Conservation (phyloP, 2,888 invertebrate genomes). For the Lasioglossum lativentre region DNA sequence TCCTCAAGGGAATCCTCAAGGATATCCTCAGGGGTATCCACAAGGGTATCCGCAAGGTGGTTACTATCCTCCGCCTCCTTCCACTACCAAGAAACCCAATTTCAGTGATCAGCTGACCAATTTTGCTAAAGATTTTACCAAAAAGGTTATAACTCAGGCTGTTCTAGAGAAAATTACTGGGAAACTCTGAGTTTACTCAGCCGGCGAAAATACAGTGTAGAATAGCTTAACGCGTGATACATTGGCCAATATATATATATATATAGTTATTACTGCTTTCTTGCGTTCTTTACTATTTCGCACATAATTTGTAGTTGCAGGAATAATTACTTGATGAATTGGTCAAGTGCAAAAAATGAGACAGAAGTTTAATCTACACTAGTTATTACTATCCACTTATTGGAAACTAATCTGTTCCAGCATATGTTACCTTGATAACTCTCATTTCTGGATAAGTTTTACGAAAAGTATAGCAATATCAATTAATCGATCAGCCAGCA, state of each 20-base stretch:
- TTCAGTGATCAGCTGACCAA: conserved; percentile 75
- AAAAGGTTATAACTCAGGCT: conserved; percentile 75
- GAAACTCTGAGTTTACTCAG: conserved; percentile 43
- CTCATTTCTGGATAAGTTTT: neutral
- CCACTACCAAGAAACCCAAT: conserved; percentile 75
- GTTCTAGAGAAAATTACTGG: conserved; percentile 78
- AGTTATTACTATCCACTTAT: neutral
- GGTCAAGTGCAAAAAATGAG: neutral
- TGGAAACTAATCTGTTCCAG: neutral
- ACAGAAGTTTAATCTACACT: neutral
- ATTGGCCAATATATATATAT: neutral
- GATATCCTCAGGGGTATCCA: conserved; percentile 61
- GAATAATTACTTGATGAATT: neutral
- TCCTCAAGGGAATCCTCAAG: conserved; percentile 51
- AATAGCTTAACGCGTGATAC: neutral
- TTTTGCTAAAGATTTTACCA: conserved; percentile 77
- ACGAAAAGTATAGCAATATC: neutral
- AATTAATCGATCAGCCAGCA: neutral
- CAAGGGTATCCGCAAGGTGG: conserved; percentile 57
- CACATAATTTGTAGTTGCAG: neutral
- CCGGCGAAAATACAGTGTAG: neutral
- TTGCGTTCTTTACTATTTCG: neutral
- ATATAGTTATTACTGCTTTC: conserved; percentile 21
- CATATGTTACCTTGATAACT: neutral
- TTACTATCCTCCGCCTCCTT: conserved; percentile 66